Evolutionary conservation across 2,113 vertebrate genomes (phyloP), one percentile per base, ranked within the genome.

Genomic region (Cololabis saira): DNA sequence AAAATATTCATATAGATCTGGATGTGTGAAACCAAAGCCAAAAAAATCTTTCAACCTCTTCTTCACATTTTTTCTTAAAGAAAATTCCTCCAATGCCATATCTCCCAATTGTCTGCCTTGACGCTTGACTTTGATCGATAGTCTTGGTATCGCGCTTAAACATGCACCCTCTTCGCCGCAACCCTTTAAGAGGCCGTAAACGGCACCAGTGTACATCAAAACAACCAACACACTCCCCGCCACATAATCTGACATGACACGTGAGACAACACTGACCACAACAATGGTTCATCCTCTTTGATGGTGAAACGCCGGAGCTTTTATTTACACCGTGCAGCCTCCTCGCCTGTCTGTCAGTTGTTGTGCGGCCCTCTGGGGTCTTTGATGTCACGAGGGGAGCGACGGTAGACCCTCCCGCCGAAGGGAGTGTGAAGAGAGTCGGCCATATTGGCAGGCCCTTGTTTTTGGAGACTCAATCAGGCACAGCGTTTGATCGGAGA

Each of bases 211-310:
- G 60, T 83, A 87, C 87, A 90, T 92, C 89, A 90, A 89, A 93
- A 89, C 90, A 83, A 62, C 84, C 76, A 69, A 67, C 80, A 27
- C 68, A 13, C 69, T 78, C 56, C 57, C 49, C 9, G 67, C 81
- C 83, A 59, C 81, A 85, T 92, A 85, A 87, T 82, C 84, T 54
- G 5, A 76, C 89, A 76, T 90, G 90, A 92, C 91, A 89, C 81
- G 83, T 58, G 84, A 87, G 87, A 86, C 83, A 89, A 82, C 77
- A 69, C 83, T 88, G 92, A 93, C 92, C 92, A 91, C 92, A 92
- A 88, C 85, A 84, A 84, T 77, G 65, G 65, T 78, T 68, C 52
- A 10, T 9, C 62, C 48, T 17, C 80, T 89, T 89, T 90, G 87
- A 91, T 88, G 86, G 61, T 45, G 52, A 79, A 83, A 75, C 54